These are phyloP conservation scores for Aporophyla lueneburgensis DNA, from an alignment of 2,888 invertebrate species.

Conservation along the genomic window DNA sequence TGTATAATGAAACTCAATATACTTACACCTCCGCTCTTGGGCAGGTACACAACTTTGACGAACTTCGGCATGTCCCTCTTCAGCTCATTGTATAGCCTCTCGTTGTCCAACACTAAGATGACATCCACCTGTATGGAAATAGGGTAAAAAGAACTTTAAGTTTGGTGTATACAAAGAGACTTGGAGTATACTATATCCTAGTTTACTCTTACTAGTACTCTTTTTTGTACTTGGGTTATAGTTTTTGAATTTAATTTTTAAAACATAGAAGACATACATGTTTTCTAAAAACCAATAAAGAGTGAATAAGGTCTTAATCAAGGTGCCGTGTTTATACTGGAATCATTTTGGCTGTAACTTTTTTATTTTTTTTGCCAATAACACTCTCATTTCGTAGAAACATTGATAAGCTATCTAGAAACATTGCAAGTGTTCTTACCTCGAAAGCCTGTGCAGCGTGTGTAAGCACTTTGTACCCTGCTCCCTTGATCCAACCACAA, in stretches of 20 bases:
- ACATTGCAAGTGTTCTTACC: constrained; percentile 70
- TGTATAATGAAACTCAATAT: neutral
- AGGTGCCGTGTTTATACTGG: no score
- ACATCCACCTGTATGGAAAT: constrained; percentile 93
- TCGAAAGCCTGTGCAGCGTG: constrained; percentile 98
- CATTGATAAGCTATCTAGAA: no score
- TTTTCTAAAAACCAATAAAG: no score
- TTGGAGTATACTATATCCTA: no score
- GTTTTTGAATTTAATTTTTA: no score
- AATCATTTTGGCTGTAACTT: no score
- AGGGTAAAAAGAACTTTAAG: neutral
- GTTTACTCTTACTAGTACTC: no score
- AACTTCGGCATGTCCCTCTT: constrained; percentile 98
- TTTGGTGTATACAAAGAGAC: neutral
- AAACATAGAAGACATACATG: no score
- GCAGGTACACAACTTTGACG: constrained; percentile 97
- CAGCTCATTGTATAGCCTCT: constrained; percentile 98
- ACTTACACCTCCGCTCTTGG: constrained; percentile 98
- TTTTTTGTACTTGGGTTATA: no score
- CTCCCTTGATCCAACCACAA: constrained; percentile 98
- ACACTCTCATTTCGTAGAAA: no score
- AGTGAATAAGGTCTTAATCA: no score
- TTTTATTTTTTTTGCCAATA: no score
- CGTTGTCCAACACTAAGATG: constrained; percentile 98
- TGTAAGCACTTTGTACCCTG: constrained; percentile 96